Evolutionary conservation across 2,797 vertebrate genomes (phyloP).

Genomic region (Bufotes viridis): DNA sequence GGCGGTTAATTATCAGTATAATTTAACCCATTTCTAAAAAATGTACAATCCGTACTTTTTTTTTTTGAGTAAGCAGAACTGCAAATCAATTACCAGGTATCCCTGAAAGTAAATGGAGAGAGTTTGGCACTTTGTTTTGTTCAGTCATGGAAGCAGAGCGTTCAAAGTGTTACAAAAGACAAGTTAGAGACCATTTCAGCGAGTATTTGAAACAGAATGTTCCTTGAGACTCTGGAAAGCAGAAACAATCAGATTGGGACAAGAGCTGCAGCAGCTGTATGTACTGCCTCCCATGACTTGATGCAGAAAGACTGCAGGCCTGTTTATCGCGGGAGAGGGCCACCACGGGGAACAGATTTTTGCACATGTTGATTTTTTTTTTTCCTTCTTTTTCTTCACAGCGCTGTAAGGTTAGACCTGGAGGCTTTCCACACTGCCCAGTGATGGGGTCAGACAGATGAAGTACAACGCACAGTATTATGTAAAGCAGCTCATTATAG

Average conservation of each 20-base stretch:
- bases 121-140: not conserved
- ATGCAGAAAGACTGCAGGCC: slow-evolving; percentile 73
- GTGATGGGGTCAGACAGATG: not conserved
- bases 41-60: not conserved
- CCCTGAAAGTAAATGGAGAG: not conserved
- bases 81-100: not conserved
- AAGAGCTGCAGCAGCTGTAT: slow-evolving; percentile 67
- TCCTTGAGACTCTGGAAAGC: slow-evolving; percentile 49
- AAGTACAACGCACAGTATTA: not conserved
- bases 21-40: not conserved
- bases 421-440: not conserved
- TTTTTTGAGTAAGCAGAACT: not conserved
- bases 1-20: not conserved
- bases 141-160: not conserved
- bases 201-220: slow-evolving; percentile 56
- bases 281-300: slow-evolving; percentile 73
- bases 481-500: not conserved
- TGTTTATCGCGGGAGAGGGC: slow-evolving; percentile 64
- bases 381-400: not conserved
- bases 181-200: not conserved
- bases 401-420: not conserved
- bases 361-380: slow-evolving; percentile 38
- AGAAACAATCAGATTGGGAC: slow-evolving; percentile 56
- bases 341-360: slow-evolving; percentile 47
- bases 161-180: not conserved